Evolutionary conservation across 2,888 invertebrate species (phyloP).

Genomic region (Meteorus cinctellus): DNA sequence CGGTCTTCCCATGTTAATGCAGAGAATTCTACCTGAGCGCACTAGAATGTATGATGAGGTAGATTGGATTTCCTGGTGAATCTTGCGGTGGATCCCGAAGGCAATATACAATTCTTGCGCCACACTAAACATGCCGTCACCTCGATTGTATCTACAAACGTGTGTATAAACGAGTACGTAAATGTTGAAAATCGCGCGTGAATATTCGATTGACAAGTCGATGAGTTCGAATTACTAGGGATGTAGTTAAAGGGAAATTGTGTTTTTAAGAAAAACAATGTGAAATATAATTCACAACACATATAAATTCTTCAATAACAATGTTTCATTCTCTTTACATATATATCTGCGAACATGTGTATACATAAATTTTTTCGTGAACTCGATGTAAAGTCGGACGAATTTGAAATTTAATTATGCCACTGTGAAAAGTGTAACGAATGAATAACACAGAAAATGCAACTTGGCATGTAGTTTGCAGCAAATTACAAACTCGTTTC

Average conservation of each 20-base stretch:
- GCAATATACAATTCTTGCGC: conserved; percentile 38
- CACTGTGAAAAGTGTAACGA: neutral
- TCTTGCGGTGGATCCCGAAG: conserved; percentile 31
- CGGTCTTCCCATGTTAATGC: neutral
- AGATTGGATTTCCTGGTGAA: conserved; percentile 41
- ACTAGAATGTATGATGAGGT: conserved; percentile 12
- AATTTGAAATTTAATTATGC: neutral
- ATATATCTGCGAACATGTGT: neutral
- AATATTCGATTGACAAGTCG: too few relatives aligned
- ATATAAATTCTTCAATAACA: neutral
- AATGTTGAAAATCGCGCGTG: too few relatives aligned
- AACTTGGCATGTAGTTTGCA: neutral
- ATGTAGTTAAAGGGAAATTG: too few relatives aligned
- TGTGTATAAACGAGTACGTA: neutral
- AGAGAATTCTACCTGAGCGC: conserved; percentile 23
- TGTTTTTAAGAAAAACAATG: too few relatives aligned
- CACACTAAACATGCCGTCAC: conserved; percentile 14
- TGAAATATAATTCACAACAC: too few relatives aligned
- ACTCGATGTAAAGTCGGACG: neutral
- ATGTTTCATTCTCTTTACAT: neutral
- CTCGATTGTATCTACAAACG: neutral
- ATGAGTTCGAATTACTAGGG: too few relatives aligned
- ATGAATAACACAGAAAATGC: conserved; percentile 1
- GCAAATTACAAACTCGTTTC: conserved; percentile 24
- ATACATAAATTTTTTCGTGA: neutral